Conservation (phyloP, 2,797 vertebrate species). For the Rhodeus uyekii region DNA sequence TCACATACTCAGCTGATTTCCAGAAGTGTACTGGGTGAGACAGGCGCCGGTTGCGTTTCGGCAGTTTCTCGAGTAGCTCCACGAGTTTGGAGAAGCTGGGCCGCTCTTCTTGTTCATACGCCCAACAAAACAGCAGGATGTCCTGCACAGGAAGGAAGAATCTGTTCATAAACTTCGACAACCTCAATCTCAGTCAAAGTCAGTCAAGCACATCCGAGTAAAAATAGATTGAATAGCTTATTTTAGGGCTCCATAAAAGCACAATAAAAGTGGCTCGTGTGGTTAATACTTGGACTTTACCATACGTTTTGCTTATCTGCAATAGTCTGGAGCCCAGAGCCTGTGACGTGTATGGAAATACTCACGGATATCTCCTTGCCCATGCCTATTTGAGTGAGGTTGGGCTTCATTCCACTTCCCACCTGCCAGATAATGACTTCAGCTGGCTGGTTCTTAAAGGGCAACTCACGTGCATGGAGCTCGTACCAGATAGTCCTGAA, state of each 20-base stretch:
- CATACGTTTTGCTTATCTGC: not conserved
- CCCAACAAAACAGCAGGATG: constrained; percentile 97
- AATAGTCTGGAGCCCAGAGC: not conserved
- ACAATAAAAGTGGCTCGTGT: not conserved
- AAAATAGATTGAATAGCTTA: not conserved
- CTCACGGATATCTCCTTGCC: constrained; percentile 98
- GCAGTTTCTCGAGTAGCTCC: constrained; percentile 99
- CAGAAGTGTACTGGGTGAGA: constrained; percentile 99
- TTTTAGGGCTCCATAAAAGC: not conserved
- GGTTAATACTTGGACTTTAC: not conserved
- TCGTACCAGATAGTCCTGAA: constrained; percentile 98
- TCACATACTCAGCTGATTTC: constrained; percentile 99
- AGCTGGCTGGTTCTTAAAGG: constrained; percentile 96
- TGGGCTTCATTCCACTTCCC: constrained; percentile 94
- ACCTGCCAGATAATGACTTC: constrained; percentile 99
- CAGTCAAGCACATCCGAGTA: not conserved
- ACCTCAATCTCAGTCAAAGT: not conserved
- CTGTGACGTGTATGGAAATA: constrained; percentile 23
- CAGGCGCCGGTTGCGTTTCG: constrained; percentile 98
- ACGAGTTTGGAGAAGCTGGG: constrained; percentile 98
- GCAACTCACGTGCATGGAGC: constrained; percentile 97
- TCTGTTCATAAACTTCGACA: not conserved
- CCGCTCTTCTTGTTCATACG: constrained; percentile 91
- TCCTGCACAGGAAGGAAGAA: constrained; percentile 75
- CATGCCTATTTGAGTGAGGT: constrained; percentile 95